Evolutionary conservation across 1,140 invertebrate genomes (phyloP).

Genomic region (Mylabris phalerata): DNA sequence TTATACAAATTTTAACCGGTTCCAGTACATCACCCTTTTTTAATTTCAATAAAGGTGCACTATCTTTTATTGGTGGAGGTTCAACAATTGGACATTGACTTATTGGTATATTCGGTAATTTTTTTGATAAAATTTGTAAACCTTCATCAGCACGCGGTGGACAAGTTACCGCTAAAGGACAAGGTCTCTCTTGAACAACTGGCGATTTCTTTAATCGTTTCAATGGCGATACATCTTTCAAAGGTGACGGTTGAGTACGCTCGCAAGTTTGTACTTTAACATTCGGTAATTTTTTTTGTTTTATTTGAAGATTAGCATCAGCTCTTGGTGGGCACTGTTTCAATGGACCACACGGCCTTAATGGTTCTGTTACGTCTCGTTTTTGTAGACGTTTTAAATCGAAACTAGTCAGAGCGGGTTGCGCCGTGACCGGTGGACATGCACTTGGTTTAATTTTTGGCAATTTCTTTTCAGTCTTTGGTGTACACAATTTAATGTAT

Average conservation of each 20-base stretch:
- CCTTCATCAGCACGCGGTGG: slow-evolving; percentile 6
- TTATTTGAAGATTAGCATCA: slow-evolving; percentile 4
- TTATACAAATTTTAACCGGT: slow-evolving; percentile 1
- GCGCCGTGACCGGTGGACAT: too few species aligned
- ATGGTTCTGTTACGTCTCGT: too few species aligned
- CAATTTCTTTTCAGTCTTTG: too few species aligned
- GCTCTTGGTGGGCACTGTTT: neutral
- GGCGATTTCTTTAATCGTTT: slow-evolving; percentile 4
- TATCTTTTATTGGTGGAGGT: slow-evolving; percentile 10
- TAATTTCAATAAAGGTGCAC: neutral
- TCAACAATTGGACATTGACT: slow-evolving; percentile 9
- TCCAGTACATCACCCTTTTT: slow-evolving; percentile 4
- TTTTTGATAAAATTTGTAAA: neutral
- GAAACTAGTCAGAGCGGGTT: too few species aligned
- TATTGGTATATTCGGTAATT: slow-evolving; percentile 5
- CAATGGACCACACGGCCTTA: too few species aligned
- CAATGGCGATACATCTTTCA: slow-evolving; percentile 2
- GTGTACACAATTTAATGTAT: too few species aligned
- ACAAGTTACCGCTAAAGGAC: neutral
- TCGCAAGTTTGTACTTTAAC: neutral
- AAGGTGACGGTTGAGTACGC: neutral
- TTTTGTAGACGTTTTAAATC: too few species aligned
- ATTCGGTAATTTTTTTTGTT: neutral
- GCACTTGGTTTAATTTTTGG: too few species aligned
- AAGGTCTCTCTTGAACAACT: neutral